Evolutionary conservation across 2,797 vertebrate genomes (phyloP), one percentile per base, ranked within the genome.

Genomic region (Leptoclinus maculatus): DNA sequence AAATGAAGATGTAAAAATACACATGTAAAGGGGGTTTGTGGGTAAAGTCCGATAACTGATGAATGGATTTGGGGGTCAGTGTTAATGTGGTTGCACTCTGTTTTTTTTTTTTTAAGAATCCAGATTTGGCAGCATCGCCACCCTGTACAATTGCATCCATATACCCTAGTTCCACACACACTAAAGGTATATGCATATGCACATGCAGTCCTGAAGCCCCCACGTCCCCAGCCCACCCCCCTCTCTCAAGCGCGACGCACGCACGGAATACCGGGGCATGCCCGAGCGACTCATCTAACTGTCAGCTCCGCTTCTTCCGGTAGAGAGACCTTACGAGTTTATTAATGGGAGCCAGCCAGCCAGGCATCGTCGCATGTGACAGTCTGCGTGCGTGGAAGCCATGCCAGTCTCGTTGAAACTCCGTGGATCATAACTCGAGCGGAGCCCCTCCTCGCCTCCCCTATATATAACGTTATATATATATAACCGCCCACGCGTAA

Each of bases 261-360:
- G 85, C 90, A 88, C 75, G 90, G 88, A 91, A 91, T 91, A 87
- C 92, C 92, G 85, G 91, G 92, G 90, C 87, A 90, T 90, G 87
- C 92, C 92, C 92, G 69, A 79, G 85, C 83, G 68, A 85, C 79
- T 79, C 88, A 82, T 84, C 78, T 86, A 86, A 80, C 87, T 91
- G 89, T 88, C 89, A 91, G 86, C 82, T 87, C 79, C 66, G 71
- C 85, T 87, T 88, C 88, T 90, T 87, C 86, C 84, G 77, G 81
- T 86, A 89, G 79, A 89, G 73, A 90, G 86, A 87, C 86, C 87
- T 80, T 86, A 77, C 74, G 84, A 82, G 83, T 89, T 76, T 60
- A 78, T 88, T 79, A 75, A 63, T 80, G 66, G 85, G 74, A 72
- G 62, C 68, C 78, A 51, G 38, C 7, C 71, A 66, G 62, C 68